phyloP scores from a whole-genome alignment of 1,140 invertebrate genomes.

The Brachionus asplanchnoidis region DNA sequence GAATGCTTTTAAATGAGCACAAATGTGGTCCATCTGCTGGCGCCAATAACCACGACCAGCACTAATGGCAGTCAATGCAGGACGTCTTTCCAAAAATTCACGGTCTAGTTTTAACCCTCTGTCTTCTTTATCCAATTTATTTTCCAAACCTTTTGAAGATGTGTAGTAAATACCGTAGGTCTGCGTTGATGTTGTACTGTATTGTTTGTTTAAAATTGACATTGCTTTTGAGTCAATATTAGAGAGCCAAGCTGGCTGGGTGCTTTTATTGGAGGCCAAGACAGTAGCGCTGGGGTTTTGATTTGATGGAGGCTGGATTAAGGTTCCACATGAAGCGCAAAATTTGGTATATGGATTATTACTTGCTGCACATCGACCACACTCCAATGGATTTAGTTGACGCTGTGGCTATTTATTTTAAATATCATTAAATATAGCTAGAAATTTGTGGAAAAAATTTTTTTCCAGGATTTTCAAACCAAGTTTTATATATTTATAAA shows the following conservation, averaged over 20 bases:
- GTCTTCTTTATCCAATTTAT: slow-evolving; percentile 47
- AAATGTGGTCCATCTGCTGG: slow-evolving; percentile 57
- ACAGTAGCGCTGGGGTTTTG: slow-evolving; percentile 45
- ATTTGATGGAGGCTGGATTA: slow-evolving; percentile 46
- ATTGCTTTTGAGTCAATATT: slow-evolving; percentile 40
- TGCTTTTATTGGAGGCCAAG: slow-evolving; percentile 44
- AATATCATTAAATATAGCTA: not conserved
- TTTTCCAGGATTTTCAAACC: too few species aligned
- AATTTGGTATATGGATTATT: slow-evolving; percentile 49
- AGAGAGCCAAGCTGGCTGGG: slow-evolving; percentile 16
- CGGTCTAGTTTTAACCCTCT: slow-evolving; percentile 50
- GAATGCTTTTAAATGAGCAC: slow-evolving; percentile 55
- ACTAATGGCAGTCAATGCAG: slow-evolving; percentile 53
- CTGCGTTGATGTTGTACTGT: slow-evolving; percentile 48
- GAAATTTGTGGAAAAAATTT: too few species aligned
- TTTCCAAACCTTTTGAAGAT: slow-evolving; percentile 50
- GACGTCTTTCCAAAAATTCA: slow-evolving; percentile 51
- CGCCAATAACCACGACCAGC: slow-evolving; percentile 58
- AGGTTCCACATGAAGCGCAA: slow-evolving; percentile 48
- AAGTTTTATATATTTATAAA: too few species aligned
- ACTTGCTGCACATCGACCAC: slow-evolving; percentile 47
- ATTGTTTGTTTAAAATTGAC: slow-evolving; percentile 38
- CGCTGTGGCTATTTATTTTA: not conserved
- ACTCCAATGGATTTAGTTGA: slow-evolving; percentile 43
- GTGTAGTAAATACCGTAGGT: slow-evolving; percentile 57